Evolutionary conservation across 2,888 invertebrate genomes (phyloP), one percentile per base, ranked within the genome.

Genomic region (Drosophila formosana): DNA sequence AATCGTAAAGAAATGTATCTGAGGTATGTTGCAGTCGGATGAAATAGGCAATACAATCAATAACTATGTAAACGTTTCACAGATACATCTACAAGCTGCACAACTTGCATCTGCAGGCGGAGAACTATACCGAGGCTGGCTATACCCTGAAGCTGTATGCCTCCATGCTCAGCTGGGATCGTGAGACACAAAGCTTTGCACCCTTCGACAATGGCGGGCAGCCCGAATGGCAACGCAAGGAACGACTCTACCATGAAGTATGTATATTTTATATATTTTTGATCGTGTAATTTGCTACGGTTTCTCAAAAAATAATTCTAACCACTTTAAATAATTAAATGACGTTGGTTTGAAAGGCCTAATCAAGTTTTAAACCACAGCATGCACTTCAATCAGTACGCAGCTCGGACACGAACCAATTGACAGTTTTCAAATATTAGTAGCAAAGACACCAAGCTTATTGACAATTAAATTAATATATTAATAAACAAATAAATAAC

Each of bases 1-100:
- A 97, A 98, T 89, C 95, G 98, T 26, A 97, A 98, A 88, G 98
- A 98, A 92, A 98, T 98, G 97, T 99, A 98, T 92, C 93, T 98
- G 53, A 95, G 95, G 85, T 92, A 53, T 28, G 78, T 52, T 39
- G 4, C 0, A 18, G 8, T 11, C 8, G 3, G 2, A 18, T 18
- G 1, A 18, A 18, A 18, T 1, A 7, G n/a, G 37, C 5, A 0
- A 4, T 9, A 8, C 11, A 2, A 13, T 45, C 0, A 9, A 37
- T 41, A 4, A 3, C 3, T 9, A 37, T 11, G 11, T n/a, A 37
- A 37, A 37, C 7, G 5, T 2, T 37, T 6, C 7, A 30, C 52
- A 92, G 97, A 58, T 99, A 99, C 92, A 98, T 99, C 72, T 98
- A 98, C 93, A 98, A 98, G 91, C 93, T 99, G 37, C 97, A 97